Conservation (phyloP, 2,797 vertebrate species). For the Rousettus madagascariensis region DNA sequence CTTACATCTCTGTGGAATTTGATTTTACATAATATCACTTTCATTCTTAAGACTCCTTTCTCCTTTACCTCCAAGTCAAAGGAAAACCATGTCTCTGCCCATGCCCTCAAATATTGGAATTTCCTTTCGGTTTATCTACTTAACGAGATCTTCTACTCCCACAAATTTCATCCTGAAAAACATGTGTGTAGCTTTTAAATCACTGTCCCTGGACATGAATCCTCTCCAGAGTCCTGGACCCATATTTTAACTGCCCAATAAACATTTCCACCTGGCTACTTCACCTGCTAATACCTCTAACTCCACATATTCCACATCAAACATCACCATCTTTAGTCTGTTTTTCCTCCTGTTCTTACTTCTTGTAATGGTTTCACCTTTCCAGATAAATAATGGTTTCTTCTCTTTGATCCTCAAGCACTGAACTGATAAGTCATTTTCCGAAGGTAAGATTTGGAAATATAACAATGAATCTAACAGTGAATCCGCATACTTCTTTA, state of each 20-base stretch:
- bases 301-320: not conserved
- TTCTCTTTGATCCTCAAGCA: not conserved
- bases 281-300: not conserved
- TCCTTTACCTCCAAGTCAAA: not conserved
- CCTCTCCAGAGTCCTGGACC: not conserved
- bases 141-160: not conserved
- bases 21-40: not conserved
- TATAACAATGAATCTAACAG: not conserved
- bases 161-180: not conserved
- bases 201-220: not conserved
- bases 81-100: not conserved
- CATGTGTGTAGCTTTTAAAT: not conserved
- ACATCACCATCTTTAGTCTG: not conserved
- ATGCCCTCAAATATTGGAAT: not conserved
- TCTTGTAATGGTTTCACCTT: not conserved
- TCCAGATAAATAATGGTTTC: not conserved
- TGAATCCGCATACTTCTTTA: not conserved
- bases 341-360: not conserved
- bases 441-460: conserved; percentile 1
- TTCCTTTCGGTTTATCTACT: not conserved
- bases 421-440: not conserved
- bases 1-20: not conserved
- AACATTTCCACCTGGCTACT: not conserved
- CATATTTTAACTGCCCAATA: not conserved
- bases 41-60: not conserved